Conservation (phyloP, 2,113 vertebrate species). For the Tachysurus vachellii region DNA sequence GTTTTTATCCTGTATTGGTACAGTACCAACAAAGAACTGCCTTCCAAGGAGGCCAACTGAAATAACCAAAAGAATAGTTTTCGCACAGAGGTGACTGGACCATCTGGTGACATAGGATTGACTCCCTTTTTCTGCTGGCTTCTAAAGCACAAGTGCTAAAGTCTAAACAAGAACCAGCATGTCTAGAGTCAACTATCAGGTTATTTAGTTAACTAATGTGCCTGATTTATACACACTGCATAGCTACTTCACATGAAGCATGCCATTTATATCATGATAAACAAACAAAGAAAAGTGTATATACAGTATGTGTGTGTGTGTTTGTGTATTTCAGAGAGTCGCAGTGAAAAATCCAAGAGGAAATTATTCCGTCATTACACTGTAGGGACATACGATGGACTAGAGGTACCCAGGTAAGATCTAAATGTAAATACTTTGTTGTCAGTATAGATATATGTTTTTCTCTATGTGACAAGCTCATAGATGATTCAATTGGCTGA, state of each 20-base stretch:
- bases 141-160: too few relatives aligned
- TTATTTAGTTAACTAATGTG: neutral
- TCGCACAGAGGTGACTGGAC: too few relatives aligned
- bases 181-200: neutral
- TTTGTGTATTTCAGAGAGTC: constrained; percentile 77
- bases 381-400: constrained; percentile 89
- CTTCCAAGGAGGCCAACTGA: too few relatives aligned
- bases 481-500: neutral
- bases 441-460: neutral
- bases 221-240: neutral
- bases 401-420: constrained; percentile 85
- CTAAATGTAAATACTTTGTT: neutral
- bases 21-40: too few relatives aligned
- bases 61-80: too few relatives aligned
- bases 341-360: constrained; percentile 87
- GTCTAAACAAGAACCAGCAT: neutral
- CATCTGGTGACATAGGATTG: too few relatives aligned
- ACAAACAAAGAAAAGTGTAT: neutral
- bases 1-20: too few relatives aligned
- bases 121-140: too few relatives aligned
- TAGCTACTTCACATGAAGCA: too few relatives aligned
- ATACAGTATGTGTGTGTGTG: constrained; percentile 43
- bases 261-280: too few relatives aligned
- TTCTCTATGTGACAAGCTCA: neutral
- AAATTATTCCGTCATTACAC: constrained; percentile 91